phyloP scores from a whole-genome alignment of 2,888 invertebrate genomes.

The Protodeltote pygarga region DNA sequence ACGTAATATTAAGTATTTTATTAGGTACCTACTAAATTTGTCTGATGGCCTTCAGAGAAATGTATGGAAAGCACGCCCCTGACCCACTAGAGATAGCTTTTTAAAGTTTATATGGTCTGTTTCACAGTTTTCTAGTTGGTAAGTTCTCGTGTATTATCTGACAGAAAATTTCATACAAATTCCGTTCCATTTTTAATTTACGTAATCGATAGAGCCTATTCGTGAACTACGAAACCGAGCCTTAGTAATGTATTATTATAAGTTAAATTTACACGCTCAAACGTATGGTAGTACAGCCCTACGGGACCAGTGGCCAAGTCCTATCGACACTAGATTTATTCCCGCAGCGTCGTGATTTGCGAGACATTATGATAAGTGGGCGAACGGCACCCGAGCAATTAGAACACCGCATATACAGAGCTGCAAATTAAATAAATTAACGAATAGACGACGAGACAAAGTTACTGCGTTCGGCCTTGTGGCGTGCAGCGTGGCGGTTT shows the following conservation, averaged over 20 bases:
- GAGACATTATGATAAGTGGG: constrained; percentile 86
- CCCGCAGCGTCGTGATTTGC: constrained; percentile 78
- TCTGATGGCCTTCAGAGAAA: no score
- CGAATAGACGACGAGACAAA: constrained; percentile 61
- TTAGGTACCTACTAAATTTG: no score
- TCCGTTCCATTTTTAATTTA: no score
- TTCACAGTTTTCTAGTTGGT: no score
- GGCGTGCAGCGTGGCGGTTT: constrained; percentile 34
- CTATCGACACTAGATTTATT: constrained; percentile 80
- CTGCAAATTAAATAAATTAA: constrained; percentile 75
- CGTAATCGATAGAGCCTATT: no score
- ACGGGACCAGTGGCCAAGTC: constrained; percentile 51
- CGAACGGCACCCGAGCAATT: constrained; percentile 77
- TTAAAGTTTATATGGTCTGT: no score
- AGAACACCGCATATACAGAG: constrained; percentile 71
- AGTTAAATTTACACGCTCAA: not conserved
- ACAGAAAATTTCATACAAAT: no score
- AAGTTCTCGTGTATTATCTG: no score
- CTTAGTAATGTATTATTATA: not conserved
- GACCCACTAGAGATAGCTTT: no score
- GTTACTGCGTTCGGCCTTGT: constrained; percentile 50
- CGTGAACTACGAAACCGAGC: not conserved
- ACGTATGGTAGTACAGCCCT: constrained; percentile 32
- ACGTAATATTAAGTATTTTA: no score
- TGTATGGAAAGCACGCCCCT: no score